Percentiles rank a stretch among this genome's conserved stretches.
Conservation (phyloP, 2,113 vertebrate species). For the Dolichallabes microphthalmus region DNA sequence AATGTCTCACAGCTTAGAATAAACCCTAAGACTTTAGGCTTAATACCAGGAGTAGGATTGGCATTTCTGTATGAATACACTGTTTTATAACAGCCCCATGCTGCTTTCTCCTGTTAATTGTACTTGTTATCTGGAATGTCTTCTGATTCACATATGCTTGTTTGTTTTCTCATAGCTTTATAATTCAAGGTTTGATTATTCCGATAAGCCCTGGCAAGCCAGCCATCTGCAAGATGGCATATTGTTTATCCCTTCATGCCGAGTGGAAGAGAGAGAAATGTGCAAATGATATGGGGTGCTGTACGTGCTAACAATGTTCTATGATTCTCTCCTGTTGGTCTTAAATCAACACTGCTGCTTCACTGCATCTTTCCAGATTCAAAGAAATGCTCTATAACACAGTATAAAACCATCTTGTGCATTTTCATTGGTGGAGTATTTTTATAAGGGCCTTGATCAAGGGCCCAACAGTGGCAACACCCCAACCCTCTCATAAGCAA, state of each 20-base stretch:
- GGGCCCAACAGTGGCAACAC: too few relatives aligned
- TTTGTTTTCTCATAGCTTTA: not conserved
- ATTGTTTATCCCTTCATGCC: slow-evolving; percentile 9
- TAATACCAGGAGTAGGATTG: not conserved
- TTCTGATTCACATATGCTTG: not conserved
- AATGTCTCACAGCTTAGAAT: not conserved
- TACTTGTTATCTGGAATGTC: not conserved
- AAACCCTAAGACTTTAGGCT: not conserved
- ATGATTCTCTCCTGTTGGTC: slow-evolving; percentile 7
- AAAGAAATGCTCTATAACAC: not conserved
- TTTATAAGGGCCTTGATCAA: too few relatives aligned
- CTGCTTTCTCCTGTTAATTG: too few relatives aligned
- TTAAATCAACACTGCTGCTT: not conserved
- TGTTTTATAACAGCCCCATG: not conserved
- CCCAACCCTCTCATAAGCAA: too few relatives aligned
- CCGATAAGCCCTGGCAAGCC: not conserved
- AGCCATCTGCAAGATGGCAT: not conserved
- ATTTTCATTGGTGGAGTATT: not conserved
- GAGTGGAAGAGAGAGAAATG: not conserved
- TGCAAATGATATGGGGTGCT: not conserved
- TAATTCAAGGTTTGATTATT: not conserved
- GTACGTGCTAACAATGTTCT: not conserved
- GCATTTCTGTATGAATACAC: not conserved
- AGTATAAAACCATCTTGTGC: not conserved
- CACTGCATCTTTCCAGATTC: too few relatives aligned